These are phyloP conservation scores for Periparus ater DNA, from an alignment of 2,797 vertebrate genomes.

Conservation along the genomic window DNA sequence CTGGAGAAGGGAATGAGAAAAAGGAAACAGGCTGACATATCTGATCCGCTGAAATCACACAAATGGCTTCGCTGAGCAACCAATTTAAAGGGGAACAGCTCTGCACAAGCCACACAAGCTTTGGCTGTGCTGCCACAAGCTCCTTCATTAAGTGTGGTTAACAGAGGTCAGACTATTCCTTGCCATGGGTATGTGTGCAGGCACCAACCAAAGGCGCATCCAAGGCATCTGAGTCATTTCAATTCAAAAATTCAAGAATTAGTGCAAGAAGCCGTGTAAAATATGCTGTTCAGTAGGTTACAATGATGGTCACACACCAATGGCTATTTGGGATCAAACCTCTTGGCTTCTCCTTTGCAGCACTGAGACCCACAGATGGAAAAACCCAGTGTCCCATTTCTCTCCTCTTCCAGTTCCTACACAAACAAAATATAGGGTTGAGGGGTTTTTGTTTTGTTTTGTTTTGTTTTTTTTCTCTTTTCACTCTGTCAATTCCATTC, in stretches of 20 bases:
- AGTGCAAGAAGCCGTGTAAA: not conserved
- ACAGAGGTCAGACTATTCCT: not conserved
- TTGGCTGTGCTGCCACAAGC: not conserved
- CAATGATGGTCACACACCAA: not conserved
- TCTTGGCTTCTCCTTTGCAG: not conserved
- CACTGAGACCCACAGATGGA: not conserved
- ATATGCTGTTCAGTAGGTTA: not conserved
- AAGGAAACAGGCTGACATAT: slow-evolving; percentile 56
- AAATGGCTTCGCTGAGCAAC: not conserved
- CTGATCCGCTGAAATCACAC: not conserved
- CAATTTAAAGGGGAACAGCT: not conserved
- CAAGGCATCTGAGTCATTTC: not conserved
- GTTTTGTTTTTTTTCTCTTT: not conserved
- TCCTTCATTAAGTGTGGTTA: not conserved
- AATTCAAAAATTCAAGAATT: not conserved
- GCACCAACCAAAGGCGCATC: not conserved
- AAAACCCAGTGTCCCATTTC: not conserved
- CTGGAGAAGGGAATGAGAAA: slow-evolving; percentile 49
- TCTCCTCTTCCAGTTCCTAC: not conserved
- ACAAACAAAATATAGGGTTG: not conserved
- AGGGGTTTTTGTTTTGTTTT: too few relatives aligned
- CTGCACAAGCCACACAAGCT: not conserved
- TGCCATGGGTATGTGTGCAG: not conserved
- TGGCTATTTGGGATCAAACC: not conserved
- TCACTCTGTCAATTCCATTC: not conserved